A percentile compares a stretch with the other conserved stretches of the same genome.
These are phyloP conservation scores for Panonychus citri DNA, from an alignment of 1,140 invertebrate genomes.

Conservation along the genomic window DNA sequence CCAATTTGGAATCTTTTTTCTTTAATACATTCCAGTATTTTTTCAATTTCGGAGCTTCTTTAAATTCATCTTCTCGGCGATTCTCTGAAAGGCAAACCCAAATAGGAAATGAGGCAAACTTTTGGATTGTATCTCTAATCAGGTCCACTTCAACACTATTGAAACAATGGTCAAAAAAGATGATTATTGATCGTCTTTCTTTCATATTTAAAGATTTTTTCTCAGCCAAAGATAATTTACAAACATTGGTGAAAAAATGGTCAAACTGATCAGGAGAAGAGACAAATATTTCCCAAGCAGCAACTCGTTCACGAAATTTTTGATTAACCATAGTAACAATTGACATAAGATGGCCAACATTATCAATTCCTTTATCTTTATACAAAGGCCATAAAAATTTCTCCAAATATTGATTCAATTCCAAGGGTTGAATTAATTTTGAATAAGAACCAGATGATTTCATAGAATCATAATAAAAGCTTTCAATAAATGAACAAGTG, in stretches of 20 bases:
- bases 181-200: slow-evolving; percentile 63
- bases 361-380: slow-evolving; percentile 27
- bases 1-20: slow-evolving; percentile 46
- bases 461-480: background rate
- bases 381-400: slow-evolving; percentile 96
- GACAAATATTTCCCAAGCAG: slow-evolving; percentile 80
- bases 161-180: slow-evolving; percentile 87
- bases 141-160: slow-evolving; percentile 60
- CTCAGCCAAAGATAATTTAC: slow-evolving; percentile 41
- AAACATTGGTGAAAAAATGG: slow-evolving; percentile 61
- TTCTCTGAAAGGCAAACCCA: slow-evolving; percentile 69
- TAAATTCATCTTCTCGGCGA: slow-evolving; percentile 60
- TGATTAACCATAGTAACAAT: slow-evolving; percentile 95
- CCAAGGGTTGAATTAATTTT: slow-evolving; percentile 20
- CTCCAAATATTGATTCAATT: slow-evolving; percentile 91
- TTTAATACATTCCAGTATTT: slow-evolving; percentile 77
- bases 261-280: slow-evolving; percentile 54
- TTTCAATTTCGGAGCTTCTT: slow-evolving; percentile 58
- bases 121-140: slow-evolving; percentile 71
- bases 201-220: slow-evolving; percentile 21
- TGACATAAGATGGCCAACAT: slow-evolving; percentile 43
- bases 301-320: slow-evolving; percentile 84
- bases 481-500: background rate
- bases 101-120: slow-evolving; percentile 72
- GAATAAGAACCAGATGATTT: background rate